Base-by-base conservation (phyloP, 2,797 vertebrate genomes). In the Rhodeus uyekii region DNA sequence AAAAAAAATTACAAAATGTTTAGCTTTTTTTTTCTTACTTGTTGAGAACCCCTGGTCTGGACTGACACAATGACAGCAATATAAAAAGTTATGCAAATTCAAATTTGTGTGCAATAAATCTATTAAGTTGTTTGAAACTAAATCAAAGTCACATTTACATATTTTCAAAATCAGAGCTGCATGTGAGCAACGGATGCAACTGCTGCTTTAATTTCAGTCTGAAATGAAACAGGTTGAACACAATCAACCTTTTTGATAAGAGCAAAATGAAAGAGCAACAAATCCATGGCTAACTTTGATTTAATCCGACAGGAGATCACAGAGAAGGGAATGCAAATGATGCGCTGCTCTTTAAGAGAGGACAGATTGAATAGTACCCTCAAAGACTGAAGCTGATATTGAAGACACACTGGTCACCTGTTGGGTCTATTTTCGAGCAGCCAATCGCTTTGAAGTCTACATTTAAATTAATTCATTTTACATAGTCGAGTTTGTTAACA, bases 201-300 rank as follows among this genome's bases (percentile, higher is more conserved):
- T 10, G 55, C 22, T 76, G 16, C 50, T 39, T 68, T 84, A 29
- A 84, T 84, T 78, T 84, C 46, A 27, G 74, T 36, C 79, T 42
- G 67, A 86, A 84, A 83, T 76, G 19, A 80, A 82, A 82, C 14
- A 10, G 83, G 44, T 67, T 55, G 78, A 84, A 75, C 71, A 86
- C 82, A 85, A 87, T 87, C 85, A 90, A 81, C 69, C 85, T 89
- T 46, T 90, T 88, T 87, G 86, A 89, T 88, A 81, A 81, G 84
- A 87, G 79, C 55, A 82, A 86, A 89, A 90, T 86, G 86, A 91
- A 90, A 89, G 85, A 85, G 86, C 84, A 88, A 76, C 87, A 89
- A 91, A 87, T 88, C 68, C 80, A 50, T 34, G 39, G 88, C 68
- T 32, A 87, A 61, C 87, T 92, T 89, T 93, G 90, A 92, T 92